Percentiles rank a stretch among this genome's conserved stretches.
Conservation (phyloP, 2,888 invertebrate species). For the Ferrisia virgata region DNA sequence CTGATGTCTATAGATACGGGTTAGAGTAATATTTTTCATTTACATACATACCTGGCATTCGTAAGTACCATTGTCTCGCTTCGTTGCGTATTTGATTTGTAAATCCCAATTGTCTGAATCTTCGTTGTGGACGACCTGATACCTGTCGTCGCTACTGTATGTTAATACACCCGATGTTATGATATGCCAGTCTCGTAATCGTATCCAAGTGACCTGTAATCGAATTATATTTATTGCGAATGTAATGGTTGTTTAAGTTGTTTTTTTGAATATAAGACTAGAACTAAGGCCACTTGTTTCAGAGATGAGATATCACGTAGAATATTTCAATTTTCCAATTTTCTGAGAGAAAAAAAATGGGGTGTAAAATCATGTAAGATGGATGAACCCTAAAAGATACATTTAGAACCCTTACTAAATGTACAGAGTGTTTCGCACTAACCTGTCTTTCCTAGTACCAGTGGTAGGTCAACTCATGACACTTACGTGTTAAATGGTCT, state of each 20-base stretch:
- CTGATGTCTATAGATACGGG: neutral
- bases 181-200: slow-evolving; percentile 56
- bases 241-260: neutral
- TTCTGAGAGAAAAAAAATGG: too few species aligned
- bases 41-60: slow-evolving; percentile 53
- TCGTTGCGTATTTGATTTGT: slow-evolving; percentile 55
- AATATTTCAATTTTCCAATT: too few species aligned
- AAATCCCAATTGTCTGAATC: slow-evolving; percentile 56
- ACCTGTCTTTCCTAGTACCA: too few species aligned
- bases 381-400: too few species aligned
- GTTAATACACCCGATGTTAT: slow-evolving; percentile 55
- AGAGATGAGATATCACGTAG: too few species aligned
- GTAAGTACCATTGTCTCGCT: slow-evolving; percentile 55
- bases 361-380: too few species aligned
- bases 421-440: too few species aligned
- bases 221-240: neutral
- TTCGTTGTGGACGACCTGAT: slow-evolving; percentile 54
- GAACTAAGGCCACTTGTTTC: too few species aligned
- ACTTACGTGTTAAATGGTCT: too few species aligned
- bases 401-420: too few species aligned
- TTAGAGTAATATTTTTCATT: neutral
- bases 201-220: slow-evolving; percentile 55
- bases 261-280: neutral
- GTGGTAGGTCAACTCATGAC: too few species aligned
- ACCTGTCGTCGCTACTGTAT: slow-evolving; percentile 55